Evolutionary conservation across 2,888 invertebrate genomes (phyloP).

Genomic region (Pyrgus malvae): DNA sequence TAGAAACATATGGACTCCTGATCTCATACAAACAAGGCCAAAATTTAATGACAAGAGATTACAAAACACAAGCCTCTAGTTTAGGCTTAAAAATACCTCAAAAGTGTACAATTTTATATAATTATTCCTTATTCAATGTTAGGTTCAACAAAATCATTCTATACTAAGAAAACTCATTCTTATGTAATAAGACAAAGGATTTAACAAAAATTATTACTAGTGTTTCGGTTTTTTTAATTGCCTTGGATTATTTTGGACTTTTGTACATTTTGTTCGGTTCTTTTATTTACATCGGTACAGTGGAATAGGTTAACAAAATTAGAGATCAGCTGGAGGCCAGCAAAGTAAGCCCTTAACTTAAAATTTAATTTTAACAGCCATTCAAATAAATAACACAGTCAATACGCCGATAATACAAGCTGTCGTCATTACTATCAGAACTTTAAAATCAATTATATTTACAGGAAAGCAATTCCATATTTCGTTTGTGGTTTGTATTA

Average conservation of each 20-base stretch:
- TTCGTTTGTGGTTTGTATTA: no score
- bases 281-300: slow-evolving; percentile 7
- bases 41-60: neutral
- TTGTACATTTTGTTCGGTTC: neutral
- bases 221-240: neutral
- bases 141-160: neutral
- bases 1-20: slow-evolving; percentile 1
- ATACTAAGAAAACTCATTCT: neutral
- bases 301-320: slow-evolving; percentile 20
- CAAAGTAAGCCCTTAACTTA: slow-evolving; percentile 32
- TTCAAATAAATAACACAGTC: slow-evolving; percentile 37
- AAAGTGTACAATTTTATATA: no score
- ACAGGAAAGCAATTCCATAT: no score
- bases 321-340: slow-evolving; percentile 38
- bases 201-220: neutral
- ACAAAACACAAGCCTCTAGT: neutral
- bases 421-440: neutral
- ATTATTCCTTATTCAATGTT: no score
- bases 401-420: slow-evolving; percentile 29
- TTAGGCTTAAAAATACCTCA: no score
- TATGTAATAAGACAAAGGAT: neutral
- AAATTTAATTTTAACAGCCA: slow-evolving; percentile 42
- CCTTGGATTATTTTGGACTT: neutral
- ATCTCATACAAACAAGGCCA: neutral
- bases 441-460: no score